phyloP scores from a whole-genome alignment of 2,888 invertebrate species.

The Parelbella ahira region DNA sequence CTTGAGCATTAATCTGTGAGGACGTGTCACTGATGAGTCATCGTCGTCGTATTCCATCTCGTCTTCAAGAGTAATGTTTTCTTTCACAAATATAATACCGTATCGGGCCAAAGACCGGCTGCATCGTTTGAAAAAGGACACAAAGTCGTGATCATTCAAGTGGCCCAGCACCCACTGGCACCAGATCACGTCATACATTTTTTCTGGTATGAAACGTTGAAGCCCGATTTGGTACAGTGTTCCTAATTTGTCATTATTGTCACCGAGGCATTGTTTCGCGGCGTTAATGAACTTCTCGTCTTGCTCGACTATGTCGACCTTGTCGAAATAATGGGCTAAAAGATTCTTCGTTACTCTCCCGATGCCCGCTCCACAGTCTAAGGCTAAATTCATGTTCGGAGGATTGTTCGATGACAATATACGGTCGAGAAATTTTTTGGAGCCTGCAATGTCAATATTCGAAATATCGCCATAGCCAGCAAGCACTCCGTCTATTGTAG shows the following conservation, averaged over 20 bases:
- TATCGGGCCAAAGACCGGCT: conserved; percentile 57
- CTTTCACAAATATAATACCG: conserved; percentile 60
- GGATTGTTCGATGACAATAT: conserved; percentile 58
- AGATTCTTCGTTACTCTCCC: conserved; percentile 94
- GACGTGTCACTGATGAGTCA: conserved; percentile 95
- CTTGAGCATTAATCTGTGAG: conserved; percentile 80
- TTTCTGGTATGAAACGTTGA: conserved; percentile 90
- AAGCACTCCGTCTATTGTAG: conserved; percentile 95
- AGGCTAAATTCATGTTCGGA: conserved; percentile 82
- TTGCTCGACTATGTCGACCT: conserved; percentile 95
- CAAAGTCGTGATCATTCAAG: conserved; percentile 90
- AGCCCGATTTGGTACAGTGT: conserved; percentile 85
- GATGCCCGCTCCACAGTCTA: conserved; percentile 99
- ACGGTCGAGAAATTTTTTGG: conserved; percentile 86
- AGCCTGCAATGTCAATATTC: conserved; percentile 92
- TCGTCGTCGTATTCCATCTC: conserved; percentile 85
- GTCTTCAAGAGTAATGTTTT: conserved; percentile 88
- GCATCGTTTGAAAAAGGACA: conserved; percentile 85
- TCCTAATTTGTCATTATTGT: conserved; percentile 80
- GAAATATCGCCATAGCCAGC: conserved; percentile 96
- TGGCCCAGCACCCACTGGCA: conserved; percentile 97
- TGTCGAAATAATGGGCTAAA: conserved; percentile 88
- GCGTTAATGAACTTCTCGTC: conserved; percentile 89
- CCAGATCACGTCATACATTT: conserved; percentile 96
- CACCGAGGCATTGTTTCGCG: conserved; percentile 77